phyloP scores from a whole-genome alignment of 2,113 vertebrate genomes.

The Saguinus midas region DNA sequence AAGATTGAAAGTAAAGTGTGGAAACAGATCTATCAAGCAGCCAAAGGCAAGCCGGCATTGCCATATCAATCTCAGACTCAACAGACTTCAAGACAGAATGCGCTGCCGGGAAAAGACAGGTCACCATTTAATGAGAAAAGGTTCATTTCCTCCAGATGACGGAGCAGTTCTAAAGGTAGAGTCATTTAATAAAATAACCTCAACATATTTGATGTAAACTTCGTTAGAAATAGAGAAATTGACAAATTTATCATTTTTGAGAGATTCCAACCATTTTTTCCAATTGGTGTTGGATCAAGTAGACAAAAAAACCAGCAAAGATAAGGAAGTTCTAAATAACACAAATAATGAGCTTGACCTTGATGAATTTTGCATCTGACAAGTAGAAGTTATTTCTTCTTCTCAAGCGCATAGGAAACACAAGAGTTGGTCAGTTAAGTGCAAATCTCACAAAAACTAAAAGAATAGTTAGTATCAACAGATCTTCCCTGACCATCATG shows the following conservation, averaged over 20 bases:
- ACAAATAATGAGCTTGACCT: neutral
- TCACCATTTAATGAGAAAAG: constrained; percentile 40
- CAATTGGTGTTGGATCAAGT: constrained; percentile 32
- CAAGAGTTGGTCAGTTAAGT: neutral
- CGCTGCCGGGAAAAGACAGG: neutral
- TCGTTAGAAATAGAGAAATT: constrained; percentile 16
- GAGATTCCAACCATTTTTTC: neutral
- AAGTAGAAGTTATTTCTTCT: neutral
- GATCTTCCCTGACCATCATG: neutral
- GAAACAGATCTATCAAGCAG: neutral
- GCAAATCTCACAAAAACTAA: constrained; percentile 28
- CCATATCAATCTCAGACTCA: neutral
- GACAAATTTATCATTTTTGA: neutral
- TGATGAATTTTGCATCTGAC: neutral
- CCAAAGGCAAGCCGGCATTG: accelerated
- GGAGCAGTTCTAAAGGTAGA: neutral
- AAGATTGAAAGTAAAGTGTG: neutral
- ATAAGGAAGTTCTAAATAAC: neutral
- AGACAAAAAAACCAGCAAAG: neutral
- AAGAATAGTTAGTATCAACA: neutral
- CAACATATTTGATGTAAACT: neutral
- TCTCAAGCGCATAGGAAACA: neutral
- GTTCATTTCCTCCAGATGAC: constrained; percentile 9
- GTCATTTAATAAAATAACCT: neutral
- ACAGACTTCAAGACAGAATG: neutral